Conservation (phyloP, 2,888 invertebrate genomes). For the Andrena dorsata region DNA sequence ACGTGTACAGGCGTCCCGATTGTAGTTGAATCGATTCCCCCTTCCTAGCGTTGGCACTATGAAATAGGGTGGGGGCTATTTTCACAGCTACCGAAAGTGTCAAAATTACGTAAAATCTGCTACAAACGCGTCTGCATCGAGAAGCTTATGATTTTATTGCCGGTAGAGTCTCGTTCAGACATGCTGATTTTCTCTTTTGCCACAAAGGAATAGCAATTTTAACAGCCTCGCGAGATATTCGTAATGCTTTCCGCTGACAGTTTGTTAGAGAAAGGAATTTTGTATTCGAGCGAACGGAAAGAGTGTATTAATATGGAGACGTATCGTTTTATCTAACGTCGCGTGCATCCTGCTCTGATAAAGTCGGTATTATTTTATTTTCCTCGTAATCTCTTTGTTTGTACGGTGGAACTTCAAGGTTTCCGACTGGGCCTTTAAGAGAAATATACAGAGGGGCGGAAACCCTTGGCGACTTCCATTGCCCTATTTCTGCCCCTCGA, state of each 20-base stretch:
- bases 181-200: background rate
- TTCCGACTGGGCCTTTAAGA: background rate
- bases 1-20: conserved; percentile 29
- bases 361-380: background rate
- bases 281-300: background rate
- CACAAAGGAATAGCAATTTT: background rate
- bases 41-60: background rate
- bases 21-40: conserved; percentile 49
- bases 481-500: conserved; percentile 45
- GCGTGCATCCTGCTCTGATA: conserved; percentile 50
- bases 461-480: conserved; percentile 46
- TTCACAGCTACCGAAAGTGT: background rate
- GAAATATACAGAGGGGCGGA: conserved; percentile 38
- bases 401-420: conserved; percentile 8
- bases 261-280: background rate
- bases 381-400: background rate
- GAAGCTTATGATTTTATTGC: background rate
- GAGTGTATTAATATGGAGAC: background rate
- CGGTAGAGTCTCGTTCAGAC: background rate
- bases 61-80: background rate
- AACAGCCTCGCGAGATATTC: background rate
- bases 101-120: background rate
- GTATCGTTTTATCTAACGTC: conserved; percentile 21
- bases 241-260: background rate
- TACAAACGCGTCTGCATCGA: no score